Evolutionary conservation across 2,797 vertebrate species (phyloP), one percentile per base, ranked within the genome.

Genomic region (Selene dorsalis): DNA sequence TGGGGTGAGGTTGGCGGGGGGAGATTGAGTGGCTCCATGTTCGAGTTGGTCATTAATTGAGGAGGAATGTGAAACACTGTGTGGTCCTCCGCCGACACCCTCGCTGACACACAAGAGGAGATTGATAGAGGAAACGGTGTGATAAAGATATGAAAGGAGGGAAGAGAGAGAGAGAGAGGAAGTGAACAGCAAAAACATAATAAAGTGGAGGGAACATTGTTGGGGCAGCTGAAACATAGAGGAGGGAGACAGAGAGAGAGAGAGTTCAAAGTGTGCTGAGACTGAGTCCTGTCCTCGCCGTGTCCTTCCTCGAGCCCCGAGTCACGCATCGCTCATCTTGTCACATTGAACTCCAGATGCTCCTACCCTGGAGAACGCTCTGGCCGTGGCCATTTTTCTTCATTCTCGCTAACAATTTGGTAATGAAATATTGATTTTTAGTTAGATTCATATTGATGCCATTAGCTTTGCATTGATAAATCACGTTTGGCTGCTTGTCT

Each of bases 381-480:
- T 89, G 96, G 95, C 96, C 96, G 94, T 68, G 84, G 96, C 96
- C 95, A 97, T 98, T 96, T 96, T 96, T 98, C 97, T 97, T 98
- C 97, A 97, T 98, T 98, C 96, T 97, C 96, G 93, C 96, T 98
- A 98, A 98, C 97, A 98, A 98, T 97, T 97, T 98, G 96, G 96
- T 98, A 97, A 98, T 98, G 97, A 98, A 98, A 98, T 97, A 98
- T 98, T 98, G 97, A 98, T 98, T 97, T 98, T 98, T 97, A 97
- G 97, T 98, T 98, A 97, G 96, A 98, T 97, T 97, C 97, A 97
- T 97, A 97, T 98, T 97, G 97, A 98, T 97, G 97, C 96, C 97
- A 98, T 98, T 97, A 98, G 96, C 96, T 97, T 97, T 97, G 97
- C 97, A 97, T 97, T 98, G 97, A 98, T 97, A 97, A 98, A 98